Evolutionary conservation across 1,140 invertebrate genomes (phyloP), one percentile per base, ranked within the genome.

Genomic region (Aporrectodea caliginosa): DNA sequence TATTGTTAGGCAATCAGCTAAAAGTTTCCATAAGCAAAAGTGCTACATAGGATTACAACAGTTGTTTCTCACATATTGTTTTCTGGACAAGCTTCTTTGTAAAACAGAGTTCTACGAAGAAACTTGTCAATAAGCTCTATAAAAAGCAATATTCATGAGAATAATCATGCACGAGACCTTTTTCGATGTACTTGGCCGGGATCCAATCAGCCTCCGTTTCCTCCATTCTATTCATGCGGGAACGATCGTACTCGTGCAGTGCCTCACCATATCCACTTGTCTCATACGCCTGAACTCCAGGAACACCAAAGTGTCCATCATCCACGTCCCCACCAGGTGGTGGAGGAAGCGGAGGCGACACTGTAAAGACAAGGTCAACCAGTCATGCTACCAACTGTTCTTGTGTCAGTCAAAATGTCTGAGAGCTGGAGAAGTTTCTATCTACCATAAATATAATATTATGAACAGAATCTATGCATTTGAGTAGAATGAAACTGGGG

Each of bases 131-230:
- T n/a, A n/a, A n/a, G n/a, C n/a, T n/a, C n/a, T n/a, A n/a, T n/a
- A n/a, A n/a, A n/a, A n/a, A n/a, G n/a, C n/a, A n/a, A n/a, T n/a
- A n/a, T n/a, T 14, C 27, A 14, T 68, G 16, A 16, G 2, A 35
- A 35, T 6, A 27, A 29, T 29, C 12, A 16, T 73, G 70, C 2
- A 30, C 71, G 35, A 78, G 88, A 96, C 95, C 95, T 93, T 98
- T 98, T 88, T 98, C 96, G n/a, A 98, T 93, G 85, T 97, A 98
- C 89, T 94, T 95, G 85, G 96, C 95, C 33, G 97, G 97, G 71
- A 97, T 93, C 94, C 95, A 89, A 93, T 83, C 94, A 92, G 71
- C 94, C 31, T 81, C 81, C 2, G 35, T 69, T 22, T 58, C 43
- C 6, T 58, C 43, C 43, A 22, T 22, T 58, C 43, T 58, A 58